Evolutionary conservation across 2,888 invertebrate species (phyloP), one percentile per base, ranked within the genome.

Genomic region (Eretmocerus hayati): DNA sequence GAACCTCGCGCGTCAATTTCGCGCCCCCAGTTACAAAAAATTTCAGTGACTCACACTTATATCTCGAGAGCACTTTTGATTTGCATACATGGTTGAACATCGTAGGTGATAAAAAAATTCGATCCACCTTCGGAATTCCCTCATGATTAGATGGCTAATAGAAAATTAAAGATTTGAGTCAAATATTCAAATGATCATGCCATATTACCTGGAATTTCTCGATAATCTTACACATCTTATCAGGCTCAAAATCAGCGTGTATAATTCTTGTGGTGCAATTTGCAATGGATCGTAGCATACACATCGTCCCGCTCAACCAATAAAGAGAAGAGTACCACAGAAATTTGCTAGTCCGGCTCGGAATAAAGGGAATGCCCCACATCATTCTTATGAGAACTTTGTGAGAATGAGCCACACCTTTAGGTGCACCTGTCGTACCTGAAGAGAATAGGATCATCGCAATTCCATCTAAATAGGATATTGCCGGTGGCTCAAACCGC

Each of bases 341-440:
- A 3, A 50, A 32, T 2, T 48, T 11, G n/a, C 11, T 16, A 0
- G 20, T 20, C 0, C 20, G 26, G 0, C 5, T 1, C 5, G 45
- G 5, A 9, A 39, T 2, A 0, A 51, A 0, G 0, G 40, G n/a
- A n/a, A 53, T 15, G 1, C 36, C 5, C 15, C 39, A 30, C 15
- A 56, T 16, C 33, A 58, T 54, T 1, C 43, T 30, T 13, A 60
- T 31, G 3, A 66, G 13, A 4, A 55, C 35, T 11, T 50, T 40
- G 35, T 67, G 62, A 2, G 65, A 58, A 1, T 66, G 39, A 3
- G 62, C 55, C 1, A 63, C 62, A 2, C 62, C 65, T 22, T 69
- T 70, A 0, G 69, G 64, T 5, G 60, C 21, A 0, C 65, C 69
- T 0, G 67, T 68, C 0, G 64, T 66, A 2, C 69, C 70, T 0